Evolutionary conservation across 2,113 vertebrate genomes (phyloP).

Genomic region (Cichladusa arquata): DNA sequence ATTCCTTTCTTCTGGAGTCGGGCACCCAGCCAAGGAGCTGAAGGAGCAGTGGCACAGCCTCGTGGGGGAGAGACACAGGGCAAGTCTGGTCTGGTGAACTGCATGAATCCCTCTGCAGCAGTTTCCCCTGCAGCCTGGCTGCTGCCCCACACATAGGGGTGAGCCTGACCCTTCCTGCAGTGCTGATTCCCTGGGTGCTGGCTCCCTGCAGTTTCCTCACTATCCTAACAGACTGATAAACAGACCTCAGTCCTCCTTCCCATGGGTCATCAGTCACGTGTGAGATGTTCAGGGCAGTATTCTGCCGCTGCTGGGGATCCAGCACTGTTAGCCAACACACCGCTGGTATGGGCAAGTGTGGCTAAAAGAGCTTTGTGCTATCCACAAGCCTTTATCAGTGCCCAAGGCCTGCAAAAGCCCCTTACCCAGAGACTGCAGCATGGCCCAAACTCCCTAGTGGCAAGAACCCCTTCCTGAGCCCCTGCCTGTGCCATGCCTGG

Average conservation of each 20-base stretch:
- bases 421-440: not conserved
- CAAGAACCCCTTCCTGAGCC: not conserved
- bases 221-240: not conserved
- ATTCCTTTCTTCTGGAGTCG: conserved; percentile 2
- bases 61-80: not conserved
- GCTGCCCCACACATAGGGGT: not conserved
- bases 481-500: accelerated
- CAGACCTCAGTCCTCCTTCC: not conserved
- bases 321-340: accelerated
- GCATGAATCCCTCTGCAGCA: not conserved
- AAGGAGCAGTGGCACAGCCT: conserved; percentile 42
- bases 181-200: not conserved
- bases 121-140: not conserved
- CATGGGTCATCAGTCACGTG: accelerated
- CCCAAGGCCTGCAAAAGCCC: not conserved
- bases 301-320: not conserved
- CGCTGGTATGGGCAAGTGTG: too few species aligned
- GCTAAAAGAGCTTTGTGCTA: not conserved
- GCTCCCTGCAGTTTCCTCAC: not conserved
- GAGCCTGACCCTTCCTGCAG: not conserved
- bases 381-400: too few species aligned
- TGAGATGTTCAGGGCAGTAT: too few species aligned
- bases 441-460: not conserved
- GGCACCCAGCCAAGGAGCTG: conserved; percentile 55
- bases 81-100: conserved; percentile 40